Evolutionary conservation across 2,797 vertebrate genomes (phyloP).

Genomic region (Rhodeus uyekii): DNA sequence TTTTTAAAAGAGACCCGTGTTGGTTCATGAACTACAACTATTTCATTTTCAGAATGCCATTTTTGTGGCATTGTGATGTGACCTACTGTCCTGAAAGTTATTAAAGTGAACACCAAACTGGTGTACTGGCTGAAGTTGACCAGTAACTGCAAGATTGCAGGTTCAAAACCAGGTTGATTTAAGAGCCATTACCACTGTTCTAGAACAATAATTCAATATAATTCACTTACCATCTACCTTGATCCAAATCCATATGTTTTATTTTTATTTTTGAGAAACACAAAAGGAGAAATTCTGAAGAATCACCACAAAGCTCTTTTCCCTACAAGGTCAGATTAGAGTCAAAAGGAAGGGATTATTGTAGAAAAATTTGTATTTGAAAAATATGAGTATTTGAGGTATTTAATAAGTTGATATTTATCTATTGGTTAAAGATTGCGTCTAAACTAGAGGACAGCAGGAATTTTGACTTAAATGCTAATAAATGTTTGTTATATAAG

Average conservation of each 20-base stretch:
- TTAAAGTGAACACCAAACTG: background rate
- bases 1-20: background rate
- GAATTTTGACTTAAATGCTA: background rate
- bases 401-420: background rate
- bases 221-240: background rate
- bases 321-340: background rate
- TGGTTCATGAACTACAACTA: background rate
- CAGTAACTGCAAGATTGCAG: background rate
- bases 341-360: background rate
- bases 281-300: background rate
- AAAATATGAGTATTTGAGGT: too few relatives aligned
- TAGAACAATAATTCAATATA: background rate
- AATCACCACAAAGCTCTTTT: background rate
- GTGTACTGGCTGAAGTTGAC: background rate
- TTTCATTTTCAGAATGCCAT: background rate
- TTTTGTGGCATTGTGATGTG: background rate
- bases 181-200: background rate
- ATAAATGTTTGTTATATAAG: background rate
- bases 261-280: background rate
- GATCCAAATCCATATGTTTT: background rate
- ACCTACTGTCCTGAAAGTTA: background rate
- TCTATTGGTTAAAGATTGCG: background rate
- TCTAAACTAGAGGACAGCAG: background rate
- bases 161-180: background rate
- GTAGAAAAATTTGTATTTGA: background rate